These are phyloP conservation scores for Nudaria mundana DNA, from an alignment of 2,888 invertebrate species.

Conservation along the genomic window DNA sequence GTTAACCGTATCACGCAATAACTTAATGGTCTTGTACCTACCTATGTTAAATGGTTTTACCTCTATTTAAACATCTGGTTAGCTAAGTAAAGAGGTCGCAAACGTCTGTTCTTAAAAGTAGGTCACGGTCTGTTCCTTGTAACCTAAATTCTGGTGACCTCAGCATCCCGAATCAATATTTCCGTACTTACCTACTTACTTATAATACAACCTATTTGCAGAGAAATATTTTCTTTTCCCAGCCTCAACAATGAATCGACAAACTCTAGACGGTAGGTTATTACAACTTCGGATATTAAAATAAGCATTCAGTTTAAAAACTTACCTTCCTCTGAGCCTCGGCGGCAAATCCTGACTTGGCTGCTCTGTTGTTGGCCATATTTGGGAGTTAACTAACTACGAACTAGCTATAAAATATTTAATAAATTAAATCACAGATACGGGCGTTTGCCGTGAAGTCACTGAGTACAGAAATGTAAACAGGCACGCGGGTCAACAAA, in stretches of 20 bases:
- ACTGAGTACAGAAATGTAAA: slow-evolving; percentile 69
- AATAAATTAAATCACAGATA: slow-evolving; percentile 72
- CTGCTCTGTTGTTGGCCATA: slow-evolving; percentile 92
- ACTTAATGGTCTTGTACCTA: no score
- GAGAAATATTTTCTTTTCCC: slow-evolving; percentile 29
- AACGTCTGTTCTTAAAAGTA: slow-evolving; percentile 47
- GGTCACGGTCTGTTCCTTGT: slow-evolving; percentile 71
- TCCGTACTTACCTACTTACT: no score
- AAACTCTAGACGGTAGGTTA: slow-evolving; percentile 36
- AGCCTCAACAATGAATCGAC: slow-evolving; percentile 18
- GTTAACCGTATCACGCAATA: no score
- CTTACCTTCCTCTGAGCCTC: slow-evolving; percentile 97
- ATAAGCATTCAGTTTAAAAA: slow-evolving; percentile 20
- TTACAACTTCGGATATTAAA: slow-evolving; percentile 20
- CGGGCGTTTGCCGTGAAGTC: slow-evolving; percentile 63
- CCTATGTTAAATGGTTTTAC: background rate
- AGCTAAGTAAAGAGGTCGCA: slow-evolving; percentile 16
- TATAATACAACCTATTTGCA: slow-evolving; percentile 40
- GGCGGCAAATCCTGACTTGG: slow-evolving; percentile 97
- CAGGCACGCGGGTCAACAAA: slow-evolving; percentile 55
- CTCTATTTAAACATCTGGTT: slow-evolving; percentile 3
- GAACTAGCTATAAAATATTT: slow-evolving; percentile 48
- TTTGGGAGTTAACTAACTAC: slow-evolving; percentile 45
- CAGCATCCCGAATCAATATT: slow-evolving; percentile 76
- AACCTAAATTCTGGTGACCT: slow-evolving; percentile 61